Conservation (phyloP, 2,888 invertebrate species). For the Thelaira solivaga region DNA sequence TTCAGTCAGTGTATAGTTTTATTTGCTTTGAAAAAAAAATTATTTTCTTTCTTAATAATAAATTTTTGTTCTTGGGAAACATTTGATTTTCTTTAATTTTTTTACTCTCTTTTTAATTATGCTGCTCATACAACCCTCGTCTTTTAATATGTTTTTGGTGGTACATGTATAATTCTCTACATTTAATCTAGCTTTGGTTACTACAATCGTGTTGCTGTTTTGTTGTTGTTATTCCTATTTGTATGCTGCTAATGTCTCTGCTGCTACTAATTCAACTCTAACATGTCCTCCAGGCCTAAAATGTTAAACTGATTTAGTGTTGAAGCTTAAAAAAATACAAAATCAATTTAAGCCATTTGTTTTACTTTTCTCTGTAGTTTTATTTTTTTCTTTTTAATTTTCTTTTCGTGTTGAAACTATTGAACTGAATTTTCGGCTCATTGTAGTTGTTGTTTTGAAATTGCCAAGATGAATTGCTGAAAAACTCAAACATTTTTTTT, state of each 20-base stretch:
- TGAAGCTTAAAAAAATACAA: conserved; percentile 67
- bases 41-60: too few relatives aligned
- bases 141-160: neutral
- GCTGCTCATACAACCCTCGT: conserved; percentile 1
- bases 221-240: conserved; percentile 20
- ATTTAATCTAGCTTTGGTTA: conserved; percentile 19
- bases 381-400: neutral
- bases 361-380: conserved; percentile 38
- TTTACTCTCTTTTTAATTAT: too few relatives aligned
- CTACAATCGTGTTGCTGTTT: neutral
- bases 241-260: conserved; percentile 13
- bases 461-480: neutral
- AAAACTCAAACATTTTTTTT: too few relatives aligned
- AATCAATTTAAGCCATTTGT: conserved; percentile 72
- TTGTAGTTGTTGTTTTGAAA: conserved; percentile 12
- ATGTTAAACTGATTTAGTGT: conserved; percentile 66
- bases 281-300: conserved; percentile 61
- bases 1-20: too few relatives aligned
- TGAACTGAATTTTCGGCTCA: conserved; percentile 58
- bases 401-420: conserved; percentile 31
- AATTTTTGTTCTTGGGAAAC: too few relatives aligned
- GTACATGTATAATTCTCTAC: conserved; percentile 30
- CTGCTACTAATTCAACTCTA: conserved; percentile 60
- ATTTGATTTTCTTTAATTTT: too few relatives aligned
- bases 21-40: too few relatives aligned